Conservation (phyloP, 1,140 invertebrate genomes). For the Monomorium pharaonis region DNA sequence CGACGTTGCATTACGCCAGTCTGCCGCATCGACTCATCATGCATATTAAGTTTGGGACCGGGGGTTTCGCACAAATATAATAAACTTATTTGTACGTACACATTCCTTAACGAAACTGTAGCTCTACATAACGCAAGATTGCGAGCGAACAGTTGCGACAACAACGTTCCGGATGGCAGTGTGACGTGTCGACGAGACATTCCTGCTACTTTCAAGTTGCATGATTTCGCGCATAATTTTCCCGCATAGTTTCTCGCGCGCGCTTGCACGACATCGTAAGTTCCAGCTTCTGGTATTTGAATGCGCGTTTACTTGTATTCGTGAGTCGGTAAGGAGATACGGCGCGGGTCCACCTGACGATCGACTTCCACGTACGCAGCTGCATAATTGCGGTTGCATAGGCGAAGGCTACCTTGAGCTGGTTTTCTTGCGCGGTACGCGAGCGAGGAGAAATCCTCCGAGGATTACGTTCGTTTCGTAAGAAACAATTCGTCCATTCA, state of each 20-base stretch:
- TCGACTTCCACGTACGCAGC: conserved; percentile 36
- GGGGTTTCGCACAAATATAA: not conserved
- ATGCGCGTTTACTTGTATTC: not conserved
- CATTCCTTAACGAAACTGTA: not conserved
- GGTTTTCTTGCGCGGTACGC: conserved; percentile 35
- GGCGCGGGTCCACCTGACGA: conserved; percentile 29
- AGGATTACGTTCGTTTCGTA: conserved; percentile 52
- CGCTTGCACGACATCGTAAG: not conserved
- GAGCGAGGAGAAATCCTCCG: conserved; percentile 55
- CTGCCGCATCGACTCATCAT: not conserved
- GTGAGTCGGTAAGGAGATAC: not conserved
- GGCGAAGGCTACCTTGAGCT: conserved; percentile 59
- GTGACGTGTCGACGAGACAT: not conserved
- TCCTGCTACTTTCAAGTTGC: conserved; percentile 34
- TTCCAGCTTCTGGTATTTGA: conserved; percentile 7
- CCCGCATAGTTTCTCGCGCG: conserved; percentile 17
- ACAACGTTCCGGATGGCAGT: not conserved
- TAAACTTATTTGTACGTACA: not conserved
- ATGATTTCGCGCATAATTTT: conserved; percentile 31
- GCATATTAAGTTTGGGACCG: not conserved
- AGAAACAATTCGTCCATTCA: conserved; percentile 59
- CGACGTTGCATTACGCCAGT: conserved; percentile 26
- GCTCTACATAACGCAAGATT: not conserved
- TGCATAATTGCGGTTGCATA: conserved; percentile 52
- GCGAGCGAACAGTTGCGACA: not conserved